phyloP scores from a whole-genome alignment of 2,797 vertebrate genomes.

The Gobionotothen gibberifrons region DNA sequence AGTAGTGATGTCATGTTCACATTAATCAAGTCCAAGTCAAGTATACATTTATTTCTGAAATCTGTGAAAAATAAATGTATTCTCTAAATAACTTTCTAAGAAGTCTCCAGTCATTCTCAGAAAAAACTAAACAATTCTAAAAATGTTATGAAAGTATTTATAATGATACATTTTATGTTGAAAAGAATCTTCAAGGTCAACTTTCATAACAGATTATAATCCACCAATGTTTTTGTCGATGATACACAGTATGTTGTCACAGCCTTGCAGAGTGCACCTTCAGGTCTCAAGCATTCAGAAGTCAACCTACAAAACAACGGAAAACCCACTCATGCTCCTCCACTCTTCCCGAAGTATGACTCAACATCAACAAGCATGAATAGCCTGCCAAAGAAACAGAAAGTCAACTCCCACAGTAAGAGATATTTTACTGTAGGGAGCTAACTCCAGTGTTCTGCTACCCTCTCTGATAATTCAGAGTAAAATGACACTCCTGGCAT shows the following conservation, averaged over 20 bases:
- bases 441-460: neutral
- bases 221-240: slow-evolving; percentile 6
- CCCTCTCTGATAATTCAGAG: slow-evolving; percentile 9
- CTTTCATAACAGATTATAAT: slow-evolving; percentile 5
- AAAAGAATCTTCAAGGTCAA: neutral
- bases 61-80: too few species aligned
- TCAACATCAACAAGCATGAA: slow-evolving; percentile 59
- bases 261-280: slow-evolving; percentile 21
- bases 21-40: too few species aligned
- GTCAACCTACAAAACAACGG: slow-evolving; percentile 56
- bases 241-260: slow-evolving; percentile 6
- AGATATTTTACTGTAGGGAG: neutral
- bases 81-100: too few species aligned
- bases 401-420: slow-evolving; percentile 40
- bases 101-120: too few species aligned
- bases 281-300: slow-evolving; percentile 49
- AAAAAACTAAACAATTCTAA: neutral
- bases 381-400: slow-evolving; percentile 40
- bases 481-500: neutral
- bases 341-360: slow-evolving; percentile 60
- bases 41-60: too few species aligned
- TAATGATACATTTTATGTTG: neutral
- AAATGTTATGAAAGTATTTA: neutral
- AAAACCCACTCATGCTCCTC: slow-evolving; percentile 63
- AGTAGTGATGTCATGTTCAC: neutral